Conservation (phyloP, 2,797 vertebrate species). For the Amniataba percoides region DNA sequence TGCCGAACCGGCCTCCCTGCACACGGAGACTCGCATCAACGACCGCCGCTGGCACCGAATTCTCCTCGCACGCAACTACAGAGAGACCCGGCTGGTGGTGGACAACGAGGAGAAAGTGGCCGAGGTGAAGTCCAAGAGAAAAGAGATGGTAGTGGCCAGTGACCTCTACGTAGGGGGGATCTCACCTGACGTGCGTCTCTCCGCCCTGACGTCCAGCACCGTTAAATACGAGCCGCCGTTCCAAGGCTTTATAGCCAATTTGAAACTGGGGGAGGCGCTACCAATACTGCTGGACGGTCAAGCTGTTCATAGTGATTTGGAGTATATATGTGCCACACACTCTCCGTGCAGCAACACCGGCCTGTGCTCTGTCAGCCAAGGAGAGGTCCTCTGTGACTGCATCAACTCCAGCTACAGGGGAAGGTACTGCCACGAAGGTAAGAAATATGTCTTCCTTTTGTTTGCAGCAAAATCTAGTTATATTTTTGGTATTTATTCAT, state of each 20-base stretch:
- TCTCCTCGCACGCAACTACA: conserved; percentile 87
- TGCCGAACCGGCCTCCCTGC: conserved; percentile 90
- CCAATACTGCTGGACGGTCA: conserved; percentile 91
- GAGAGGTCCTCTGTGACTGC: conserved; percentile 91
- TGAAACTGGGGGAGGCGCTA: conserved; percentile 89
- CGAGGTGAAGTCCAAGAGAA: conserved; percentile 92
- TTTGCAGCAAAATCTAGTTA: not conserved
- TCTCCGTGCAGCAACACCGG: conserved; percentile 92
- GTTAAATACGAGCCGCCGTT: conserved; percentile 95
- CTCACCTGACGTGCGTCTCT: conserved; percentile 94
- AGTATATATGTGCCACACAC: conserved; percentile 86
- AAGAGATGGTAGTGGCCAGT: conserved; percentile 93
- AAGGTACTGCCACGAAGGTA: conserved; percentile 94
- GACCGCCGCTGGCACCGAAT: conserved; percentile 95
- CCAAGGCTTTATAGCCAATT: conserved; percentile 90
- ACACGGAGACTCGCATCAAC: conserved; percentile 86
- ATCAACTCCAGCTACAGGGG: conserved; percentile 90
- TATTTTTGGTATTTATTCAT: not conserved
- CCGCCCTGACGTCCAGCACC: conserved; percentile 93
- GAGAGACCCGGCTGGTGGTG: conserved; percentile 89
- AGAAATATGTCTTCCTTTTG: conserved; percentile 62
- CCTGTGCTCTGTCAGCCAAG: conserved; percentile 85
- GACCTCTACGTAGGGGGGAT: conserved; percentile 95
- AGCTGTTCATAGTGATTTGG: conserved; percentile 89
- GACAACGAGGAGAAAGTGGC: conserved; percentile 90